Conservation (phyloP, 2,888 invertebrate genomes). For the Lasioglossum vierecki region DNA sequence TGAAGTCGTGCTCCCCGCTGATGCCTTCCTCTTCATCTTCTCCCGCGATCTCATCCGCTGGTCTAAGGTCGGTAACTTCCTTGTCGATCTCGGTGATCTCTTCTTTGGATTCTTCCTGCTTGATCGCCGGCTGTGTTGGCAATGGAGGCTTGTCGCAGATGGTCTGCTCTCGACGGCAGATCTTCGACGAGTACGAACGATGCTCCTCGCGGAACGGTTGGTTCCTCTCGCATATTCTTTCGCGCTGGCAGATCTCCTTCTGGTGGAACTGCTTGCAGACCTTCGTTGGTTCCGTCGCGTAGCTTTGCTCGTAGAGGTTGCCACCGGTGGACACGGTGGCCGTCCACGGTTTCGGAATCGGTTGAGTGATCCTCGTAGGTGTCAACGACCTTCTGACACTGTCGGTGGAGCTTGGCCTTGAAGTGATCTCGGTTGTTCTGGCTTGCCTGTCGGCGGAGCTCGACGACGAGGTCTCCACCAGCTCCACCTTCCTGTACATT, state of each 20-base stretch:
- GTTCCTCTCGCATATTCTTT: conserved; percentile 57
- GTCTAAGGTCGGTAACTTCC: conserved; percentile 53
- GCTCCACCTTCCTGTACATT: conserved; percentile 76
- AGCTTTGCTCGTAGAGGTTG: conserved; percentile 77
- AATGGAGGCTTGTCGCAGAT: conserved; percentile 67
- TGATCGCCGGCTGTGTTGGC: conserved; percentile 38
- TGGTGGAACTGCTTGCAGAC: conserved; percentile 64
- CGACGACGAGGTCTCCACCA: conserved; percentile 64
- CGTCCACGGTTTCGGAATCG: conserved; percentile 81
- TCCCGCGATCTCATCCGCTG: conserved; percentile 22
- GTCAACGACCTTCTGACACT: conserved; percentile 80
- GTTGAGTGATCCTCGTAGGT: conserved; percentile 81
- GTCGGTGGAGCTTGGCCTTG: conserved; percentile 78
- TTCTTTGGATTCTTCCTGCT: conserved; percentile 54
- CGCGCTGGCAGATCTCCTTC: conserved; percentile 70
- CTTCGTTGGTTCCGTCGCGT: conserved; percentile 66
- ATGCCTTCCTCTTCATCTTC: conserved; percentile 38
- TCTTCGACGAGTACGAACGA: conserved; percentile 70
- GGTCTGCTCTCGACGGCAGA: conserved; percentile 64
- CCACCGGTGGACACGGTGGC: conserved; percentile 78
- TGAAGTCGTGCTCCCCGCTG: conserved; percentile 78
- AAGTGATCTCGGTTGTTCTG: conserved; percentile 64
- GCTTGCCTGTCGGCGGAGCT: conserved; percentile 64
- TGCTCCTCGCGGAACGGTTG: conserved; percentile 70
- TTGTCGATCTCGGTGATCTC: conserved; percentile 56